Conservation (phyloP, 2,888 invertebrate genomes). For the Hirtodrosophila alboralis region DNA sequence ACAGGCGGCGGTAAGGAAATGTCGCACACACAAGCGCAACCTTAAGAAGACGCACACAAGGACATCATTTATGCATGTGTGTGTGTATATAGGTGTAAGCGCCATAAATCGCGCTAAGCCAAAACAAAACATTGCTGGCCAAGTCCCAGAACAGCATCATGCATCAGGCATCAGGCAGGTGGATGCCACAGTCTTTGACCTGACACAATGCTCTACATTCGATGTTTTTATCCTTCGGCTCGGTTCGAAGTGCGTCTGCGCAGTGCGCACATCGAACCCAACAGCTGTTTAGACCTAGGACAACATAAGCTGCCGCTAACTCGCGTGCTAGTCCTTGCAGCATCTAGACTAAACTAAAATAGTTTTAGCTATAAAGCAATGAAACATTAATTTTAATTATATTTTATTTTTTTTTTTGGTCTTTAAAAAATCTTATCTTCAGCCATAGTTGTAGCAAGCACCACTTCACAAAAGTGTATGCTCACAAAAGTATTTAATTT, state of each 20-base stretch:
- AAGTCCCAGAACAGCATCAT: constrained; percentile 54
- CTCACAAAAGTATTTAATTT: not conserved
- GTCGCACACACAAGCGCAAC: constrained; percentile 20
- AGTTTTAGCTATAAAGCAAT: no score
- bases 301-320: constrained; percentile 46
- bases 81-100: constrained; percentile 29
- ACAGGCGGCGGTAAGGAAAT: constrained; percentile 19
- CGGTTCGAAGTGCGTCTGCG: constrained; percentile 56
- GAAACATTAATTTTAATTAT: no score
- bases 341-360: no score
- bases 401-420: constrained; percentile 5
- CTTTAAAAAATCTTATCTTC: no score
- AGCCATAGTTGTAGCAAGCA: constrained; percentile 18
- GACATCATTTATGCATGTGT: constrained; percentile 12
- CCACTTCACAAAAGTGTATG: no score
- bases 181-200: constrained; percentile 69
- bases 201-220: constrained; percentile 81
- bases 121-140: constrained; percentile 67
- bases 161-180: constrained; percentile 52
- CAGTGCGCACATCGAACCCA: constrained; percentile 23
- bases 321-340: constrained; percentile 9
- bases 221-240: constrained; percentile 58
- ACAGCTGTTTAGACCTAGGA: constrained; percentile 74
- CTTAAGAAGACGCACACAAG: constrained; percentile 27
- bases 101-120: constrained; percentile 76